Evolutionary conservation across 2,113 vertebrate species (phyloP), one percentile per base, ranked within the genome.

Genomic region (Peromyscus leucopus): DNA sequence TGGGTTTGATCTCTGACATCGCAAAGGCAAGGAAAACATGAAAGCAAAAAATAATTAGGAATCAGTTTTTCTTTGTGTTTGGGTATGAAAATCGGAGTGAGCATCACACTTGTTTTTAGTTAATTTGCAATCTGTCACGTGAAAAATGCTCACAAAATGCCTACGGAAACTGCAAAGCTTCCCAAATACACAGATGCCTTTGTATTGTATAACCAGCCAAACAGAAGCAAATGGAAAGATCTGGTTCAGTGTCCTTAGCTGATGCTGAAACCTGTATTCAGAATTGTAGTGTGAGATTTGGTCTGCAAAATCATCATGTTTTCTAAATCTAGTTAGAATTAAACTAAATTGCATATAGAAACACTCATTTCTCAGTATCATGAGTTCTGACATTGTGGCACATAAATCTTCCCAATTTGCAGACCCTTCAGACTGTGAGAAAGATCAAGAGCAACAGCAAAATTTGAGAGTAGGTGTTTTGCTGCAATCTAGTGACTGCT

Each of bases 51-150:
- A 28, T 83, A 42, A 74, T 36, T 4, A 69, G 65, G 36, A 94
- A 65, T 90, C 13, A 19, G 13, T 55, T 92, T 79, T 92, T 51
- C 13, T 83, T 78, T 84, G 19, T 42, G 76, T 74, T 39, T 79
- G 84, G 94, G 71, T 82, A 24, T 21, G 5, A 72, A 90, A 94
- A 82, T 75, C 28, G 90, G 31, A 88, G 1, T 94, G 21, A 88
- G 0, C 26, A 28, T 31, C 86, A 42, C 8, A 3, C 8, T 92
- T 79, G 1, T 90, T 96, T 69, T 95, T 67, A 42, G 84, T 90
- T 84, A 74, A 79, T 85, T 19, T 80, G 8, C 7, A 16, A 48
- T 74, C 72, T 92, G 22, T 42, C 36, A 84, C 16, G 39, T 90
- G 33, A 1, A 90, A 67, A 88, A 91, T 63, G 74, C 89, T 91